Evolutionary conservation across 2,113 vertebrate genomes (phyloP).

Genomic region (Hiodon tergisus): DNA sequence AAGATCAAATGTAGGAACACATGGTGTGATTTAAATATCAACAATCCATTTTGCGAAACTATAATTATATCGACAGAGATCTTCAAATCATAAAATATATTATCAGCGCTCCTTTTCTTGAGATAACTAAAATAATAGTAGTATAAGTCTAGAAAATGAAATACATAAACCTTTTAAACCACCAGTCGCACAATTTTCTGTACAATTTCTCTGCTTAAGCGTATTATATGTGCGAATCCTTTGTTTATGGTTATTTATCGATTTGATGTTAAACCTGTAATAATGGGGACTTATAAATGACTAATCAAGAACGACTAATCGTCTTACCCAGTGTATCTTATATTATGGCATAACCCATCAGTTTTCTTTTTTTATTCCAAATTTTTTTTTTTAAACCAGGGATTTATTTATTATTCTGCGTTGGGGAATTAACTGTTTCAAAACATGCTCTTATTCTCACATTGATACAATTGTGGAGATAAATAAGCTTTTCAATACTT

Average conservation of each 20-base stretch:
- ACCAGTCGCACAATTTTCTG: constrained; percentile 34
- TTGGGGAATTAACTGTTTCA: background rate
- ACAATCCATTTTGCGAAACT: too few species aligned
- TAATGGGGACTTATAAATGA: constrained; percentile 34
- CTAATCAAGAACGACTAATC: constrained; percentile 26
- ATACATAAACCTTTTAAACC: constrained; percentile 54
- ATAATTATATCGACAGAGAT: too few species aligned
- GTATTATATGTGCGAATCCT: constrained; percentile 33
- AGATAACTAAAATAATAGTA: constrained; percentile 31
- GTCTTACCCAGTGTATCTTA: constrained; percentile 25
- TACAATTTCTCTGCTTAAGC: constrained; percentile 15
- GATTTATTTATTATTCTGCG: too few species aligned
- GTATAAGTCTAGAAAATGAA: constrained; percentile 44
- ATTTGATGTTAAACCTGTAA: constrained; percentile 32
- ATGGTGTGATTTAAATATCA: too few species aligned
- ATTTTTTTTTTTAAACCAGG: background rate
- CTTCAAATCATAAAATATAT: too few species aligned
- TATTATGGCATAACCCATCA: constrained; percentile 5
- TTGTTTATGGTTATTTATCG: constrained; percentile 46
- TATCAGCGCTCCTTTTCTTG: too few species aligned
- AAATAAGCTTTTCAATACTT: background rate
- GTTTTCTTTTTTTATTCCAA: constrained; percentile 1
- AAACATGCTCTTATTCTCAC: background rate
- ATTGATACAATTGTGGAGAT: too few species aligned
- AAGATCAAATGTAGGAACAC: too few species aligned